Evolutionary conservation across 2,888 invertebrate genomes (phyloP), one percentile per base, ranked within the genome.

Genomic region (Drosophila suboccidentalis): DNA sequence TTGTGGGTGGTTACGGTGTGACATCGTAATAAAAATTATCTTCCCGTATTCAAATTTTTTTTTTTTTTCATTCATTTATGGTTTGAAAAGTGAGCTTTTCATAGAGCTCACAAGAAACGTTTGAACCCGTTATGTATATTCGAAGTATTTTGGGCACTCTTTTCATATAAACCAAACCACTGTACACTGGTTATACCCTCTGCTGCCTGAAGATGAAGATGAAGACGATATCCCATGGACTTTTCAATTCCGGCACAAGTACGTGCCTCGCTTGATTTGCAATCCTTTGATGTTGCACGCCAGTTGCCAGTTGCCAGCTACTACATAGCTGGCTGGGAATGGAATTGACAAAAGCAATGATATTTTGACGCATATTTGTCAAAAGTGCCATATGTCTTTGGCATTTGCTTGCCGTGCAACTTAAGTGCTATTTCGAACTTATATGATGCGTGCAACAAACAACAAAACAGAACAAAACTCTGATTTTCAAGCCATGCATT

Each of bases 211-310:
- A 50, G 71, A 50, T 59, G 49, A 26, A 50, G 71, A 50, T 38
- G 34, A 55, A 55, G 55, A 55, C 38, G 63, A 66, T 70, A 74
- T 83, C 65, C 77, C 77, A 71, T 69, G 46, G 81, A 77, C 77
- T 77, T 81, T 79, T 80, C 79, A 80, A 80, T 79, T 79, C 78
- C 80, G 75, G 68, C 78, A 77, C 71, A 71, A 80, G 75, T 80
- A 79, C 79, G 79, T 79, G 79, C 68, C 61, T 60, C 66, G 62
- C 69, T 62, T 59, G 80, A 72, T 73, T 70, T 78, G 69, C 76
- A 77, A 77, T 74, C 78, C 76, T 78, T 77, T 78, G 79, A 78
- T 67, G 78, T 75, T 71, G 58, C 75, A 59, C 36, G 57, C 47
- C 46, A 51, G 44, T 61, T 68, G 44, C 60, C 71, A 57, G 22